Base-by-base conservation (phyloP, 2,888 invertebrate genomes). In the Leptarthrus brevirostris region DNA sequence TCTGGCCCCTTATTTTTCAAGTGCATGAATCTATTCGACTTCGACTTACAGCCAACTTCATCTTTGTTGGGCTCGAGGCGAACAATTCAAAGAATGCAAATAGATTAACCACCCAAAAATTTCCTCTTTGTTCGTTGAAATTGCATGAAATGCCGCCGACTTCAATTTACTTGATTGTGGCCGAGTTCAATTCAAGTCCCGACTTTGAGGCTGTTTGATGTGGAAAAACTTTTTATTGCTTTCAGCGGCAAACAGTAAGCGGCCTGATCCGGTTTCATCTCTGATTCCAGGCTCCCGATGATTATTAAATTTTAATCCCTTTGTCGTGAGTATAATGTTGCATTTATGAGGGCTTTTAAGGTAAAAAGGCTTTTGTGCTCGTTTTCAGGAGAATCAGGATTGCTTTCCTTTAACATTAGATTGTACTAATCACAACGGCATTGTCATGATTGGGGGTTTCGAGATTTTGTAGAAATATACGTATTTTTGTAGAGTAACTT, bases 291-390 rank as follows among this genome's bases (percentile, higher is more conserved):
- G n/a, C 61, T 36, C 66, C 66, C 47, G 30, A 71, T 71, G 36
- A 71, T 71, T 71, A 71, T 71, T 71, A 71, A 71, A 71, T 71
- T 71, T 71, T 71, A 71, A 71, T 71, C 71, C 54, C 71, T 54
- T 70, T 71, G 66, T 66, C 24, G 26, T 16, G 47, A 49, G 26
- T 26, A 49, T 26, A 66, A 47, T 66, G 49, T 66, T 66, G 66
- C 66, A 47, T 47, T 66, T 47, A 16, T 30, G 30, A 30, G 30
- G 30, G 30, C 30, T 30, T 30, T 30, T 30, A 6, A 30, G 30
- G 30, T 30, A 30, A 30, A 30, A 30, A 8, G 8, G 30, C 4
- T 8, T 30, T 30, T 30, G 4, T 4, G 4, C 8, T 6, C 5
- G 5, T 30, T 30, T 30, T 30, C 30, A 30, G 8, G 8, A 30